These are phyloP conservation scores for Asarcornis scutulata DNA, from an alignment of 2,113 vertebrate species.

Conservation along the genomic window DNA sequence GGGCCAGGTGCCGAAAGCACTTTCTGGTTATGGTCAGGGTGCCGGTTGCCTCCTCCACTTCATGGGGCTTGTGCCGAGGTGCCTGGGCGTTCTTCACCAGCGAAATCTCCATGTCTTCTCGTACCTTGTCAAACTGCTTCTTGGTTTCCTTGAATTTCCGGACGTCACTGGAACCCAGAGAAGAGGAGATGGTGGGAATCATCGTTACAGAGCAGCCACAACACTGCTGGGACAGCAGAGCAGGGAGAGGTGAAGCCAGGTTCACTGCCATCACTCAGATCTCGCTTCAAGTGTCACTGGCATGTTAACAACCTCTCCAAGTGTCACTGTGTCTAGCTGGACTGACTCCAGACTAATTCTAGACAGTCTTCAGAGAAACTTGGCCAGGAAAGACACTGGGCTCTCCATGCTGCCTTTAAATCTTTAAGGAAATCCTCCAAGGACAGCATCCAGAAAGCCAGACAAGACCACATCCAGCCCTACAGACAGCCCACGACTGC, in stretches of 20 bases:
- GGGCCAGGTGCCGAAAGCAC: conserved; percentile 93
- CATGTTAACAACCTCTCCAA: not conserved
- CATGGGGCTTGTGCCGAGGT: conserved; percentile 92
- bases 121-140: conserved; percentile 94
- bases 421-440: not conserved
- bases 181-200: not conserved
- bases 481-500: not conserved
- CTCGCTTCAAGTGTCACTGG: not conserved
- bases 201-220: not conserved
- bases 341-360: not conserved
- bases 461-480: not conserved
- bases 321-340: not conserved
- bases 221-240: not conserved
- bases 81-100: conserved; percentile 97
- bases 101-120: conserved; percentile 94
- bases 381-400: not conserved
- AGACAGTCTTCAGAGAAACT: not conserved
- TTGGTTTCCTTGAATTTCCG: conserved; percentile 98
- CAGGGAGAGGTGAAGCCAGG: not conserved
- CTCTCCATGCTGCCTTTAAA: not conserved
- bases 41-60: conserved; percentile 92
- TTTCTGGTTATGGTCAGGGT: conserved; percentile 90
- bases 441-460: not conserved
- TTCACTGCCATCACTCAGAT: not conserved
- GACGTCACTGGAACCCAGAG: conserved; percentile 83